Evolutionary conservation across 1,140 invertebrate species (phyloP), one percentile per base, ranked within the genome.

Genomic region (Phymorhynchus buccinoides): DNA sequence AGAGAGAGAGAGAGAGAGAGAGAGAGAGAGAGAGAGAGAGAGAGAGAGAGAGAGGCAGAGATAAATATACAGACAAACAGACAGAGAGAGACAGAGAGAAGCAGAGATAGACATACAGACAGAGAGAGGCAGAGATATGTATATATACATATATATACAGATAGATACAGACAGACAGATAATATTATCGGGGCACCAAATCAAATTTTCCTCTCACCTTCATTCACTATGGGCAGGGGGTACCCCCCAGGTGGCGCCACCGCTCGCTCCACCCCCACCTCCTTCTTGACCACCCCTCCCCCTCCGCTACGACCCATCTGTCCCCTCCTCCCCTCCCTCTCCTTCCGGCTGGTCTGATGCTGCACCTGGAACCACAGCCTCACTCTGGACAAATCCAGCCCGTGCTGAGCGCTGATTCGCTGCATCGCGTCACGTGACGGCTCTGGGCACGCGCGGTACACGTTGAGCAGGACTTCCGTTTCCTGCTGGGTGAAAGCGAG

Each of bases 201-300:
- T n/a, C n/a, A n/a, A 52, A 52, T 52, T 18, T 18, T 52, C 12
- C 22, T 22, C 75, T 42, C 66, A 88, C 88, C 88, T 86, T 82
- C 75, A 52, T 88, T 88, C 1, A 88, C 88, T 30, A 88, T 88
- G 66, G 88, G 88, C 3, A 87, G 32, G 22, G 88, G 88, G 39
- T 83, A 87, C 9, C 86, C 85, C 32, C 85, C 85, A 66, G 85
- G 81, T 9, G 83, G 86, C 1, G 83, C 71, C 12, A 66, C 16
- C 30, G 85, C 85, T 73, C 81, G 22, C 32, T 42, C 62, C 4
- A 41, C 86, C 78, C 30, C 22, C 30, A 35, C 48, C 1, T 12
- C 30, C 7, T 35, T 39, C 18, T 35, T 16, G 27, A 52, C 30
- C 22, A 6, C 9, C 3, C 30, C n/a, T 0, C 27, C n/a, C 35